Base-by-base conservation (phyloP, 2,888 invertebrate genomes). In the Yponomeuta malinellus region DNA sequence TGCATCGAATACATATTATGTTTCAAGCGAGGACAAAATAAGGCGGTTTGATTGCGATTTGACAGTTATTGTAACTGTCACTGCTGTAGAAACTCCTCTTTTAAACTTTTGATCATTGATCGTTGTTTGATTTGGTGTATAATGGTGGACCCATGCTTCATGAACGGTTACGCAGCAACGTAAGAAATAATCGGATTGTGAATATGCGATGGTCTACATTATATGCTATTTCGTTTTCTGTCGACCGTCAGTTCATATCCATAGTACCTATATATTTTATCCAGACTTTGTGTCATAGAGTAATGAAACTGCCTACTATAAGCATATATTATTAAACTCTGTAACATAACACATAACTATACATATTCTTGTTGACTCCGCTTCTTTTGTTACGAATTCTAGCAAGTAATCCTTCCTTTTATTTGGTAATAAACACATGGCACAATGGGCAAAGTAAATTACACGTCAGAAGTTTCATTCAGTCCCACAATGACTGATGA, bases 11-110 rank as follows among this genome's bases (percentile, higher is more conserved):
- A 65, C 48, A 65, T 72, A 72, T 73, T 71, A 68, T 70, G 73
- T 73, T 73, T 70, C 73, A 52, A 43, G 15, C 29, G 68, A 68
- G 8, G 10, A 52, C 52, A 68, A 68, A 68, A 68, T 52, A 68
- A 69, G 69, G 69, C 72, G 82, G 81, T 84, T 83, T 85, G 84
- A 83, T 86, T 81, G 80, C 75, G 82, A 84, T 82, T 77, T 75
- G 63, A 68, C 67, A 78, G 85, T 85, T 85, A 81, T 71, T 74
- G 76, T 78, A 84, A 83, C 81, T 81, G 81, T 78, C 78, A 77
- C 76, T 79, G 77, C 78, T 78, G 10, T 43, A 5, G 8, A 6
- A 43, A 43, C 43, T 43, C 33, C 33, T 33, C 33, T 33, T 33
- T 33, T 33, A 33, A 33, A 33, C 33, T 33, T 33, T 33, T 33